These are phyloP conservation scores for Poeciliopsis infans DNA, from an alignment of 2,797 vertebrate genomes.

Conservation along the genomic window DNA sequence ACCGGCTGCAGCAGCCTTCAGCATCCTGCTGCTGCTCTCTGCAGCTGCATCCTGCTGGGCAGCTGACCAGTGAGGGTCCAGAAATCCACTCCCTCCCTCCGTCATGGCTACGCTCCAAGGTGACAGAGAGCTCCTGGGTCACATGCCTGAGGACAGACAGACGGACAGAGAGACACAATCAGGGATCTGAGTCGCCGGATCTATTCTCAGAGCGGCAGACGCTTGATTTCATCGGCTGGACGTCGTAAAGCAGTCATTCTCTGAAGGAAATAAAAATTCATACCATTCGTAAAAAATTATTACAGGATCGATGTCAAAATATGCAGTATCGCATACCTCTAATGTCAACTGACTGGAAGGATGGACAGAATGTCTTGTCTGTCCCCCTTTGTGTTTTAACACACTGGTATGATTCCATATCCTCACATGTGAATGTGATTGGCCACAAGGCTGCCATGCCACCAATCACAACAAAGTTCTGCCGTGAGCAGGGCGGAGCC, in stretches of 20 bases:
- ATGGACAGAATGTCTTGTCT: too few species aligned
- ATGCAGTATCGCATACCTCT: too few species aligned
- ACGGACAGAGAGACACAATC: conserved; percentile 45
- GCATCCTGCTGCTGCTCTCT: conserved; percentile 25
- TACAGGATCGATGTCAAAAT: too few species aligned
- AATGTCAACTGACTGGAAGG: too few species aligned
- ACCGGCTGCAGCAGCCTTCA: conserved; percentile 11
- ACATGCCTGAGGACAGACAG: conserved; percentile 80
- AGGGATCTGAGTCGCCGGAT: conserved; percentile 45
- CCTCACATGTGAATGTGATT: too few species aligned
- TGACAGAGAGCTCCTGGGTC: conserved; percentile 53
- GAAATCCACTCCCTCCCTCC: conserved; percentile 50
- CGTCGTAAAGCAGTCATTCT: background rate
- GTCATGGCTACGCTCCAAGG: conserved; percentile 53
- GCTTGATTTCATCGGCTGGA: conserved; percentile 15
- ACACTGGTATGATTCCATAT: too few species aligned
- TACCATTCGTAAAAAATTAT: too few species aligned
- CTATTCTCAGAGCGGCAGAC: conserved; percentile 58
- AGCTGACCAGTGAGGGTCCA: conserved; percentile 34
- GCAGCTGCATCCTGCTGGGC: conserved; percentile 63
- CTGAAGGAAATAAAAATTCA: too few species aligned
- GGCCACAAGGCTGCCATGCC: too few species aligned
- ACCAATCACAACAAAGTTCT: too few species aligned
- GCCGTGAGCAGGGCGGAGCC: too few species aligned
- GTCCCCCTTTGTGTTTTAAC: too few species aligned